phyloP scores from a whole-genome alignment of 2,888 invertebrate species.

The Dynastes hyllus region DNA sequence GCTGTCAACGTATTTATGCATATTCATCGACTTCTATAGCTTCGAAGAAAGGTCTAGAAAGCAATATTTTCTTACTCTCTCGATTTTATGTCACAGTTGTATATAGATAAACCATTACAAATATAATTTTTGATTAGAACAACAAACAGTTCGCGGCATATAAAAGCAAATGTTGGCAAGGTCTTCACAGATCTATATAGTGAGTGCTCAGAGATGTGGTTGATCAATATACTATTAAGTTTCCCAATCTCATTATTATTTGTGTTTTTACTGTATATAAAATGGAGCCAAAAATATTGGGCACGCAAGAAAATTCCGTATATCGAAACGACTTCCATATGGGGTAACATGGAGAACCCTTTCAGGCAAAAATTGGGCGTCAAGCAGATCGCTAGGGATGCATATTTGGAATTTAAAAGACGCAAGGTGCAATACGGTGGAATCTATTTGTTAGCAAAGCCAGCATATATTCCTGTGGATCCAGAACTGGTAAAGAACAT shows the following conservation, averaged over 20 bases:
- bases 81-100: too few relatives aligned
- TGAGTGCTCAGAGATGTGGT: neutral
- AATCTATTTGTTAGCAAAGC: conserved; percentile 21
- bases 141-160: too few relatives aligned
- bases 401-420: conserved; percentile 12
- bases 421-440: conserved; percentile 20
- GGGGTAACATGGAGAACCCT: conserved; percentile 25
- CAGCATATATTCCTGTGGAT: conserved; percentile 17
- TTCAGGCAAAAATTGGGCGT: conserved; percentile 4
- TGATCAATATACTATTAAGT: neutral
- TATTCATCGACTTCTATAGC: too few relatives aligned
- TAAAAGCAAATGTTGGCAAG: too few relatives aligned
- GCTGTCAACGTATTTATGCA: too few relatives aligned
- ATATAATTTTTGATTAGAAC: too few relatives aligned
- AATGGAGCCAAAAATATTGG: conserved; percentile 5
- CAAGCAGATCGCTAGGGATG: neutral
- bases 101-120: too few relatives aligned
- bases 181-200: too few relatives aligned
- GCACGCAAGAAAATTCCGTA: conserved; percentile 3
- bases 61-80: too few relatives aligned
- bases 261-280: neutral
- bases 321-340: conserved; percentile 1
- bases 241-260: neutral
- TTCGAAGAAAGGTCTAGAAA: too few relatives aligned
- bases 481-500: conserved; percentile 62